Conservation (phyloP, 2,113 vertebrate species). For the Passer montanus region DNA sequence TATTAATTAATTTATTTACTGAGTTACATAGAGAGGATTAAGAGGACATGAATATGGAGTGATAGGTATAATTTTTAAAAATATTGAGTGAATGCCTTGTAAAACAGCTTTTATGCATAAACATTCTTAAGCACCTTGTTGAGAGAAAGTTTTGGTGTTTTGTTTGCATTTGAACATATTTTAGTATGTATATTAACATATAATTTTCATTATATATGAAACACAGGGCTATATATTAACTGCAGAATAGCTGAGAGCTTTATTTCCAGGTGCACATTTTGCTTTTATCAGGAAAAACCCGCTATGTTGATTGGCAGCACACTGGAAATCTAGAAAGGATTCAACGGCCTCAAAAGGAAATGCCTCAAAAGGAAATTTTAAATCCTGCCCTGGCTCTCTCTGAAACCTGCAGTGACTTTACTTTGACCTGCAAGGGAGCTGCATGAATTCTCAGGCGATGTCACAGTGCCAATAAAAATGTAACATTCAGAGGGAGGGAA, state of each 20-base stretch:
- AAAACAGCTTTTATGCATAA: background rate
- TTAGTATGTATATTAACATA: background rate
- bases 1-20: background rate
- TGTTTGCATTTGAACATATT: background rate
- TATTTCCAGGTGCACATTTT: background rate
- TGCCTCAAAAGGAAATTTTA: background rate
- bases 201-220: background rate
- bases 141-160: background rate
- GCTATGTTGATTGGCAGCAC: background rate
- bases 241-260: background rate
- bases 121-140: background rate
- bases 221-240: background rate
- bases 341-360: background rate
- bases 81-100: background rate
- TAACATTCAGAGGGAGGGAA: rapidly evolving
- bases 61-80: background rate
- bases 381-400: background rate
- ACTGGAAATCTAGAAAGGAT: background rate
- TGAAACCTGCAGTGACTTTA: background rate
- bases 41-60: background rate
- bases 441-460: background rate
- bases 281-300: background rate
- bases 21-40: background rate
- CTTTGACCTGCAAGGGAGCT: background rate
- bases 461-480: rapidly evolving